A percentile compares a stretch with the other conserved stretches of the same genome.
These are phyloP conservation scores for Brachionus rubens DNA, from an alignment of 1,140 invertebrate species.

Conservation along the genomic window DNA sequence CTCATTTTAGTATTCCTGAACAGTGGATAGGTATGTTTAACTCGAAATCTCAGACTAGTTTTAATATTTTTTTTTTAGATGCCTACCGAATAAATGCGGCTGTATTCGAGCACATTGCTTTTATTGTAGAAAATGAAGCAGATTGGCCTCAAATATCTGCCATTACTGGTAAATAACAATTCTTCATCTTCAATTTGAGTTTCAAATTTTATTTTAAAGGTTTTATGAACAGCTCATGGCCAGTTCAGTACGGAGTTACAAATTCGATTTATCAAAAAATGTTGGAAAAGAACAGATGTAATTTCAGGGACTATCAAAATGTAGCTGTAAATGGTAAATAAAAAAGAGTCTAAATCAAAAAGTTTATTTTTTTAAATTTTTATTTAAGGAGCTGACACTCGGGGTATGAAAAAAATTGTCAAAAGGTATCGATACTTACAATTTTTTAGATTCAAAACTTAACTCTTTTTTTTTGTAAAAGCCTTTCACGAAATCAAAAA, in stretches of 20 bases:
- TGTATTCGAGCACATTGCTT: slow-evolving; percentile 55
- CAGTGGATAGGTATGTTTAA: slow-evolving; percentile 59
- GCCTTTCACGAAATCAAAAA: slow-evolving; percentile 26
- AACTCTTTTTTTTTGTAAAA: background rate
- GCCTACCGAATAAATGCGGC: slow-evolving; percentile 50
- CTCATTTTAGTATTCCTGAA: slow-evolving; percentile 63
- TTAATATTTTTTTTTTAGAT: background rate
- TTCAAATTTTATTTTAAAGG: background rate
- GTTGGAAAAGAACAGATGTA: slow-evolving; percentile 60
- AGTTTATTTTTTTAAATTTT: slow-evolving; percentile 48
- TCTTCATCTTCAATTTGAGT: slow-evolving; percentile 50
- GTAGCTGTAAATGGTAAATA: slow-evolving; percentile 60
- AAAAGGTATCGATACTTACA: slow-evolving; percentile 13
- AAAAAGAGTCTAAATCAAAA: slow-evolving; percentile 46
- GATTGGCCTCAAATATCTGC: slow-evolving; percentile 64
- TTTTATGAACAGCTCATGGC: slow-evolving; percentile 51
- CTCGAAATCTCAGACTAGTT: slow-evolving; percentile 48
- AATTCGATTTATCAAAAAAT: slow-evolving; percentile 57
- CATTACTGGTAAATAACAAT: slow-evolving; percentile 58
- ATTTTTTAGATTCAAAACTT: background rate
- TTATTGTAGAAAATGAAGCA: slow-evolving; percentile 61
- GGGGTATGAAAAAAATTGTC: slow-evolving; percentile 48
- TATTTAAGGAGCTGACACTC: slow-evolving; percentile 54
- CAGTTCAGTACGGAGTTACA: slow-evolving; percentile 52
- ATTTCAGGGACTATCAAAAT: slow-evolving; percentile 64